Base-by-base conservation (phyloP, 2,797 vertebrate species). In the Cirrhinus mrigala region DNA sequence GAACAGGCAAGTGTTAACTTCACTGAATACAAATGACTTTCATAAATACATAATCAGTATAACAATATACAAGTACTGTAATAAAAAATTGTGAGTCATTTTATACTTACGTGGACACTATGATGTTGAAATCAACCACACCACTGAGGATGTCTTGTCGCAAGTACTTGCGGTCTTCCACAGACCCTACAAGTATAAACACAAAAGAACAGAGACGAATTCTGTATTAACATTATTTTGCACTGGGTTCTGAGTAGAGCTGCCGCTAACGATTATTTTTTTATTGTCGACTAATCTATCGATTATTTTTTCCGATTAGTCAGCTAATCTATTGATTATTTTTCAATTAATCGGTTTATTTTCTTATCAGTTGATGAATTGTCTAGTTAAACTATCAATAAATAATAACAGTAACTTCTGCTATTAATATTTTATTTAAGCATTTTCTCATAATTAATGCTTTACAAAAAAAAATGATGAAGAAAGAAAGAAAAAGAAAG, bases 91-190 rank as follows among this genome's bases (percentile, higher is more conserved):
- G 20, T 16, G 3, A n/a, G 22, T 5, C 20, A 78, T 50, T 52
- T n/a, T 4, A 20, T 83, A 95, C 98, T 98, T 93, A 99, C 98
- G 98, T 99, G 56, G 97, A 97, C 70, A 99, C 93, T 29, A 99
- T 97, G 84, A 99, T 96, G 80, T 97, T 96, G 85, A 98, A 98
- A 11, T 97, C 95, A 33, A 96, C 89, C 0, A 88, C 91, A 81
- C 92, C 92, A 90, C 93, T 96, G 85, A 95, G 94, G 91, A 99
- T 98, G 86, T 98, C 96, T 16, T 95, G 92, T 90, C 96, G 96
- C 90, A 99, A 96, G 90, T 96, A 96, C 89, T 93, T 96, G 62
- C 98, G 95, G 22, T 99, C 97, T 89, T 99, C 97, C 79, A 96
- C 92, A 84, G 97, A 97, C 73, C 98, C 98, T 99, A 69, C 6